These are phyloP conservation scores for Hedychridium roseum DNA, from an alignment of 2,888 invertebrate species.

Conservation along the genomic window DNA sequence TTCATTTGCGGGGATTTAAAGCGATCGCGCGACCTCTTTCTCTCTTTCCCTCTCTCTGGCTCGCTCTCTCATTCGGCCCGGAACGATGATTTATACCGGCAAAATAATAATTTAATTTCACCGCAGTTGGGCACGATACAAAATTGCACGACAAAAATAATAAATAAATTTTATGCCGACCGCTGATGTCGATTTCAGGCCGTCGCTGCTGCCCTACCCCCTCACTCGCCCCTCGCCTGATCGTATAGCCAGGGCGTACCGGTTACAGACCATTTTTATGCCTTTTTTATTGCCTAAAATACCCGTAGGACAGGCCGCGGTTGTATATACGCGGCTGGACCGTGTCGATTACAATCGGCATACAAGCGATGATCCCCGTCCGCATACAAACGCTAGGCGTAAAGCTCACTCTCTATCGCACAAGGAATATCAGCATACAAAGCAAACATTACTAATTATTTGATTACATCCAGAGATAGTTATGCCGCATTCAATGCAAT, in stretches of 20 bases:
- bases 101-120: constrained; percentile 64
- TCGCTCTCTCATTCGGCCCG: constrained; percentile 20
- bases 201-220: constrained; percentile 31
- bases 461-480: too few species aligned
- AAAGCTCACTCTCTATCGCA: constrained; percentile 16
- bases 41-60: constrained; percentile 11
- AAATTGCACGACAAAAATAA: constrained; percentile 63
- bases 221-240: constrained; percentile 12
- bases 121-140: constrained; percentile 60
- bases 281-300: constrained; percentile 29
- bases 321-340: constrained; percentile 13
- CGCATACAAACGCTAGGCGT: constrained; percentile 9
- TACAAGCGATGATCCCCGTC: constrained; percentile 17
- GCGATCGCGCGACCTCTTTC: constrained; percentile 43
- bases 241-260: constrained; percentile 20
- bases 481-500: too few species aligned
- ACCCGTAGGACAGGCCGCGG: constrained; percentile 19
- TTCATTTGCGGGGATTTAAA: constrained; percentile 58
- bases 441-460: too few species aligned
- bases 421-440: too few species aligned
- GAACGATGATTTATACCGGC: constrained; percentile 59
- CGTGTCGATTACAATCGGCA: constrained; percentile 29
- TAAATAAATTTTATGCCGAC: constrained; percentile 60
- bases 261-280: constrained; percentile 35
- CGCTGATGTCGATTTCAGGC: constrained; percentile 55